phyloP scores from a whole-genome alignment of 2,888 invertebrate species.

The Melolontha melolontha region DNA sequence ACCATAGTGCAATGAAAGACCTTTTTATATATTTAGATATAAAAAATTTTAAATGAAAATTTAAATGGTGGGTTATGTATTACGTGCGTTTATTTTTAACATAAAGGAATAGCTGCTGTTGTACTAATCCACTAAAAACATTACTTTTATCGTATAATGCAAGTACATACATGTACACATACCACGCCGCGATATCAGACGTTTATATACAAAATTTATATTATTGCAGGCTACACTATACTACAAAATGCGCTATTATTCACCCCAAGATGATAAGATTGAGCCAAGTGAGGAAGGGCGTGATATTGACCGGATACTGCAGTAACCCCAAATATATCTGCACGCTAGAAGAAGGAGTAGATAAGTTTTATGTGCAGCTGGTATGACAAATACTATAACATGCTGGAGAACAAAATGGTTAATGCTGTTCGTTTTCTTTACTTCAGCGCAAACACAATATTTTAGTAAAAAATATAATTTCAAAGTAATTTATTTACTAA shows the following conservation, averaged over 20 bases:
- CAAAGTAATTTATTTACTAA: too few species aligned
- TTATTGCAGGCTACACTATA: too few species aligned
- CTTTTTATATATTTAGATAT: too few species aligned
- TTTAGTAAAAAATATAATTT: not conserved
- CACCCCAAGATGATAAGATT: constrained; percentile 42
- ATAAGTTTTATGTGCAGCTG: constrained; percentile 17
- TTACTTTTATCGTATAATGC: not conserved
- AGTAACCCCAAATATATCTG: constrained; percentile 43
- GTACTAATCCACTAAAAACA: too few species aligned
- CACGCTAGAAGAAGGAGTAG: constrained; percentile 22
- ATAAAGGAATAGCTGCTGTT: too few species aligned
- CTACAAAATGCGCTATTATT: constrained; percentile 5
- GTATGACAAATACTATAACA: constrained; percentile 7
- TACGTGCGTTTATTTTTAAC: too few species aligned
- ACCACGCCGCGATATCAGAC: too few species aligned
- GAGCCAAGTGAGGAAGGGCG: constrained; percentile 45
- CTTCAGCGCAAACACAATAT: not conserved
- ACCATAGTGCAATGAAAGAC: too few species aligned
- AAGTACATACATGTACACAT: not conserved
- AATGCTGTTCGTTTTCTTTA: not conserved
- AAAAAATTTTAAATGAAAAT: too few species aligned
- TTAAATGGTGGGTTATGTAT: too few species aligned
- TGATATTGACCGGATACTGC: constrained; percentile 54
- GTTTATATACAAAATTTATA: too few species aligned
- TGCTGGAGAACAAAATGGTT: not conserved